These are phyloP conservation scores for Campoletis raptor DNA, from an alignment of 2,888 invertebrate genomes.

Conservation along the genomic window DNA sequence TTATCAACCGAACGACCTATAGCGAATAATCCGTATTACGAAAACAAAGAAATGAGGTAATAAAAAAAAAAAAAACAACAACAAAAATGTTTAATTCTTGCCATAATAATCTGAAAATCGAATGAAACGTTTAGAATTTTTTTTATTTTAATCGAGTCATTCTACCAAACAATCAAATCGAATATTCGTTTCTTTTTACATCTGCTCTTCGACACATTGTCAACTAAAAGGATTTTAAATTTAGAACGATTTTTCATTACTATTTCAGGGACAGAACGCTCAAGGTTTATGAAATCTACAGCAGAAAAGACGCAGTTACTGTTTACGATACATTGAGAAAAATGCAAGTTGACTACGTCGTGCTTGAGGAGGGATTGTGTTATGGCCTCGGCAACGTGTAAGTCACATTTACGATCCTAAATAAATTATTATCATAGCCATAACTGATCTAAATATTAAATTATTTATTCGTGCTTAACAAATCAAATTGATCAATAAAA, in stretches of 20 bases:
- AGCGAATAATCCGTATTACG: conserved; percentile 95
- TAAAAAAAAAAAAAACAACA: not conserved
- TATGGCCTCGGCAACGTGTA: conserved; percentile 87
- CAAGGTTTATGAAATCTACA: conserved; percentile 92
- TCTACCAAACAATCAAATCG: not conserved
- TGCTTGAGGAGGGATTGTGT: conserved; percentile 91
- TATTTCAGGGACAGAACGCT: conserved; percentile 90
- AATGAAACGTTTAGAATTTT: not conserved
- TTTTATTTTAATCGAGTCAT: not conserved
- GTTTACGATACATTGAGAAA: conserved; percentile 89
- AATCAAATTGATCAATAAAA: not conserved
- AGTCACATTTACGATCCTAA: conserved; percentile 72
- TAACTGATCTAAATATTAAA: conserved; percentile 4
- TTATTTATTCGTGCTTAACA: not conserved
- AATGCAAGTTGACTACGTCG: conserved; percentile 90
- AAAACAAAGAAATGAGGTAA: conserved; percentile 91
- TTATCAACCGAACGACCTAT: conserved; percentile 91
- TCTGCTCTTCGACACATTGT: not conserved
- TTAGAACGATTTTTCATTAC: not conserved
- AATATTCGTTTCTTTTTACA: not conserved
- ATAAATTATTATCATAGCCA: not conserved
- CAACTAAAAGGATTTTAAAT: not conserved
- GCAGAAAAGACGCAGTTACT: conserved; percentile 89
- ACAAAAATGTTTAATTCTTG: not conserved
- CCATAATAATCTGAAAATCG: not conserved